These are phyloP conservation scores for Metridium senile DNA, from an alignment of 92 coral and sea anemone genomes.

Conservation along the genomic window DNA sequence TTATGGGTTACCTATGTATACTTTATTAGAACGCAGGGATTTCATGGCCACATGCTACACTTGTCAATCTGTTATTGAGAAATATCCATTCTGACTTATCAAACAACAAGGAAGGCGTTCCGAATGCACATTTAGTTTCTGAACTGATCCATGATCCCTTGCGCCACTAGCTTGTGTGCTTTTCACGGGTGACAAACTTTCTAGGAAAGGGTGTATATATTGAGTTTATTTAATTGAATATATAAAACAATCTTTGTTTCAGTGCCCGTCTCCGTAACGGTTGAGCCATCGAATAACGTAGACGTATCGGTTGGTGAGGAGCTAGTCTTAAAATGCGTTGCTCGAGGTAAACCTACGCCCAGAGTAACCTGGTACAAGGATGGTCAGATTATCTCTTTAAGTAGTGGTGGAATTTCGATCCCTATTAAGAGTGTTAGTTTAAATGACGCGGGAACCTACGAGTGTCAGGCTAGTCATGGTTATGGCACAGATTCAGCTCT, in stretches of 20 bases:
- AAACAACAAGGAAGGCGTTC: too few relatives aligned
- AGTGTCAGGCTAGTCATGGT: conserved; percentile 60
- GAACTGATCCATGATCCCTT: too few relatives aligned
- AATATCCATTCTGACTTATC: too few relatives aligned
- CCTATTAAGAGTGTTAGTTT: conserved; percentile 34
- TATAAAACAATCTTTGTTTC: not conserved
- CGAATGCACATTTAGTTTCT: too few relatives aligned
- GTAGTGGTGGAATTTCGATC: conserved; percentile 21
- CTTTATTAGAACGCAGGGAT: too few relatives aligned
- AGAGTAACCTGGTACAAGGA: conserved; percentile 81
- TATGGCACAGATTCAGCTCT: conserved; percentile 50
- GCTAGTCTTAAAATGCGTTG: conserved; percentile 54
- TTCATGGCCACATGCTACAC: too few relatives aligned
- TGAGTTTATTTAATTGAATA: too few relatives aligned
- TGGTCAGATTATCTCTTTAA: conserved; percentile 18
- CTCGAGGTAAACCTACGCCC: conserved; percentile 84
- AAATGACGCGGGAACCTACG: conserved; percentile 70
- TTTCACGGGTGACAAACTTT: too few relatives aligned
- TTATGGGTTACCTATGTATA: too few relatives aligned
- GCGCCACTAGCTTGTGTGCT: too few relatives aligned
- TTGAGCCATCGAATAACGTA: conserved; percentile 41
- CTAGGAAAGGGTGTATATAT: too few relatives aligned
- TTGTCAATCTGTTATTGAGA: too few relatives aligned
- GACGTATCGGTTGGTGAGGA: conserved; percentile 59
- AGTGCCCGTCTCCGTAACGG: conserved; percentile 55